Conservation (phyloP, 2,797 vertebrate genomes). For the Xenentodon cancila region DNA sequence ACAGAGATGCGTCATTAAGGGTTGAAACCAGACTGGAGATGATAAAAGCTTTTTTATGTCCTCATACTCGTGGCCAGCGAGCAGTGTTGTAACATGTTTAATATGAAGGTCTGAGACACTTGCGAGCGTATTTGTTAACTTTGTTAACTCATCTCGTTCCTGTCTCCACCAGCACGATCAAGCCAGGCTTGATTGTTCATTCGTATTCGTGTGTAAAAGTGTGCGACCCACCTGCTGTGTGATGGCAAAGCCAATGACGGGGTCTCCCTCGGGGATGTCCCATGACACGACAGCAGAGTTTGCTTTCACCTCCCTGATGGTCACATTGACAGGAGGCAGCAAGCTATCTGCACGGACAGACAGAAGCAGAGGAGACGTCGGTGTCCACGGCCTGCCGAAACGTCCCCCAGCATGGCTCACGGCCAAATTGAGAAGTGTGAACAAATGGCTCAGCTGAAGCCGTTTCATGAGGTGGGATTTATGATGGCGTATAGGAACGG, state of each 20-base stretch:
- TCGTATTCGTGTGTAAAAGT: neutral
- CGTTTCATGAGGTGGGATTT: slow-evolving; percentile 20
- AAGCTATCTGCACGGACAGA: slow-evolving; percentile 85
- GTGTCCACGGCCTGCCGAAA: slow-evolving; percentile 14
- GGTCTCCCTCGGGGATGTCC: slow-evolving; percentile 93
- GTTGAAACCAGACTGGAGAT: neutral
- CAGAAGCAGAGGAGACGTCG: slow-evolving; percentile 20
- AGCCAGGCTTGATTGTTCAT: too few species aligned
- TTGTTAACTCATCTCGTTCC: too few species aligned
- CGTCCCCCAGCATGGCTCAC: slow-evolving; percentile 3
- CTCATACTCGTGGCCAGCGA: too few species aligned
- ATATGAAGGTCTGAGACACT: too few species aligned
- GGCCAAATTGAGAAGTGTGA: slow-evolving; percentile 13
- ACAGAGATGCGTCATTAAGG: neutral
- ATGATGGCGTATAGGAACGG: slow-evolving; percentile 10
- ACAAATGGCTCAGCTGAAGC: slow-evolving; percentile 39
- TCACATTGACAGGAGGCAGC: slow-evolving; percentile 93
- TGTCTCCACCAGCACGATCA: too few species aligned
- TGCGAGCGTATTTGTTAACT: too few species aligned
- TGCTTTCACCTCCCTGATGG: slow-evolving; percentile 91
- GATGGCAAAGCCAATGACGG: slow-evolving; percentile 96
- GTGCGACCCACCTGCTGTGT: slow-evolving; percentile 90
- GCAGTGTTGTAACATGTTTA: too few species aligned
- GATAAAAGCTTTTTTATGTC: neutral
- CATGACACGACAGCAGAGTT: slow-evolving; percentile 95